Evolutionary conservation across 2,113 vertebrate genomes (phyloP).

Genomic region (Tetrao urogallus): DNA sequence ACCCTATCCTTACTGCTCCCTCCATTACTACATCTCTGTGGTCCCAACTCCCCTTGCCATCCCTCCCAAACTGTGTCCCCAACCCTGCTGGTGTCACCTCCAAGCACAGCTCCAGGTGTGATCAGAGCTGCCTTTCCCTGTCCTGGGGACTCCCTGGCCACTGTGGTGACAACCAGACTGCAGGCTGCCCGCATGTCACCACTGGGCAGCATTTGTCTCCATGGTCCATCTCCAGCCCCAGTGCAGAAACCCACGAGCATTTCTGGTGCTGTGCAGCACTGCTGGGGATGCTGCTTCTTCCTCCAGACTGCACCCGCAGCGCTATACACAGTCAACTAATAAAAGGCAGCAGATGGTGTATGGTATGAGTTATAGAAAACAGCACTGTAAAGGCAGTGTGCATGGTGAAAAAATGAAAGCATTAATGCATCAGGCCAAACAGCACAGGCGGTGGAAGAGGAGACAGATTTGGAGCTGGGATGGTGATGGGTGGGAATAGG

Average conservation of each 20-base stretch:
- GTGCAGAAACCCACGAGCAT: fast-evolving
- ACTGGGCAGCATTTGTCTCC: fast-evolving
- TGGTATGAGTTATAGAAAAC: constrained; percentile 1
- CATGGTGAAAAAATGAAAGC: not conserved
- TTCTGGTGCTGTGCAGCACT: fast-evolving
- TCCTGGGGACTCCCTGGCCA: fast-evolving
- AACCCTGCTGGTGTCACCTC: not conserved
- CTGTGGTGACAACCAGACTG: not conserved
- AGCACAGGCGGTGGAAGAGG: not conserved
- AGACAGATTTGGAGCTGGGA: not conserved
- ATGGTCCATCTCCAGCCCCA: not conserved
- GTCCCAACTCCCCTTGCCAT: not conserved
- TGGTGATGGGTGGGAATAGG: not conserved
- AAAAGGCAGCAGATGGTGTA: constrained; percentile 48
- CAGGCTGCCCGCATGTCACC: not conserved
- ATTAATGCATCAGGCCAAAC: not conserved
- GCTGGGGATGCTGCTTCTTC: fast-evolving
- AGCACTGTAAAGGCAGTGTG: not conserved
- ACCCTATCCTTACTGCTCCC: not conserved
- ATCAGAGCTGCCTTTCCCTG: not conserved
- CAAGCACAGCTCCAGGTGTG: fast-evolving
- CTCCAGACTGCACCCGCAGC: not conserved
- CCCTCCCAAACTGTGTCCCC: not conserved
- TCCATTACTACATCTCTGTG: not conserved
- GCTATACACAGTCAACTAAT: not conserved